phyloP scores from a whole-genome alignment of 1,140 invertebrate species.

The Nephila pilipes region DNA sequence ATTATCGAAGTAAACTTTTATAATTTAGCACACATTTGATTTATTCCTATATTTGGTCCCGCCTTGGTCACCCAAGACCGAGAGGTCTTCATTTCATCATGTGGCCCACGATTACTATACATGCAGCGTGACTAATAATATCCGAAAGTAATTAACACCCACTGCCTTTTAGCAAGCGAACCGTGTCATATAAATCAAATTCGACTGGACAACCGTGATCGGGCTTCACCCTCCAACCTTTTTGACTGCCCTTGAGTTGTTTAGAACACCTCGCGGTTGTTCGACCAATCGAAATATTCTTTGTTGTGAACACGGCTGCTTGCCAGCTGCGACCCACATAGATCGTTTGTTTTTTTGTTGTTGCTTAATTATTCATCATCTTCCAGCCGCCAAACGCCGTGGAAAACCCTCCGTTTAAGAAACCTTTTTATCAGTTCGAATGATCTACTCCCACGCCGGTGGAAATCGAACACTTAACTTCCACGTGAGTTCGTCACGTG shows the following conservation, averaged over 20 bases:
- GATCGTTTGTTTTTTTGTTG: not conserved
- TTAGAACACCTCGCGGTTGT: slow-evolving; percentile 6
- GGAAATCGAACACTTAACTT: not conserved
- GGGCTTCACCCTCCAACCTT: not conserved
- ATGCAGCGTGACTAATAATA: not conserved
- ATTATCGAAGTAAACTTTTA: not conserved
- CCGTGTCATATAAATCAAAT: slow-evolving; percentile 6
- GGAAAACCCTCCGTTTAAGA: slow-evolving; percentile 5
- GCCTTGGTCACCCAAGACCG: not conserved
- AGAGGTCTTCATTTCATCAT: not conserved
- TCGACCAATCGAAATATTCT: not conserved
- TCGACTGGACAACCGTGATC: slow-evolving; percentile 1
- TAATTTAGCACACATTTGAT: not conserved
- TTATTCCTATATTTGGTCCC: not conserved
- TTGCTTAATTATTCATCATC: slow-evolving; percentile 18
- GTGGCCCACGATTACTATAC: not conserved
- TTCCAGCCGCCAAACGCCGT: not conserved
- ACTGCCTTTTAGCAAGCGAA: not conserved
- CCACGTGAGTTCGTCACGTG: not conserved
- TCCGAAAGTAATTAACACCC: not conserved
- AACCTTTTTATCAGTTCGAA: not conserved
- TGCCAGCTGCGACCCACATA: slow-evolving; percentile 3
- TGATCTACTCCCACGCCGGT: not conserved
- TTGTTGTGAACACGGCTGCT: not conserved
- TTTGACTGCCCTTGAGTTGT: not conserved